These are phyloP conservation scores for Hyphantria cunea DNA, from an alignment of 1,140 invertebrate species.

Conservation along the genomic window DNA sequence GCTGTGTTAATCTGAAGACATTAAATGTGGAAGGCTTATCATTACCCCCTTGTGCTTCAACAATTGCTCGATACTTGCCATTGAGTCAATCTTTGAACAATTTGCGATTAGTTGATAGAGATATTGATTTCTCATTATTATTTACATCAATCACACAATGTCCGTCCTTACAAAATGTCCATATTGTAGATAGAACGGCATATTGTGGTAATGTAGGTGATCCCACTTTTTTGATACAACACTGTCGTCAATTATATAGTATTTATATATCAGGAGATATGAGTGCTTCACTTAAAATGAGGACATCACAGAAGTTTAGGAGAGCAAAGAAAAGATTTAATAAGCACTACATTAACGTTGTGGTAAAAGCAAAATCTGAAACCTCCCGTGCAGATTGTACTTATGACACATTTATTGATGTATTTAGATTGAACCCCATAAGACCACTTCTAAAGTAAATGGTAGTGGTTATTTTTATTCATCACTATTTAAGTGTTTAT, in stretches of 20 bases:
- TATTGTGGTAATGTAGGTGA: constrained; percentile 36
- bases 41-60: constrained; percentile 32
- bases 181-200: constrained; percentile 41
- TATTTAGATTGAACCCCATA: constrained; percentile 54
- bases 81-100: constrained; percentile 51
- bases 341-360: constrained; percentile 41
- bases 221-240: constrained; percentile 22
- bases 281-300: constrained; percentile 21
- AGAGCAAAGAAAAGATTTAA: constrained; percentile 36
- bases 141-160: constrained; percentile 53
- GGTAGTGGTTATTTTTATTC: background rate
- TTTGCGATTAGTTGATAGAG: constrained; percentile 47
- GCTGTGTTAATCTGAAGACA: constrained; percentile 50
- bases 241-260: constrained; percentile 56
- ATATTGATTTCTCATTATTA: constrained; percentile 47
- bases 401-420: constrained; percentile 51
- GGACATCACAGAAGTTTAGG: constrained; percentile 37
- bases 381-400: background rate
- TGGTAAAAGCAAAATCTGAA: constrained; percentile 23
- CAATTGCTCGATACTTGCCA: constrained; percentile 40
- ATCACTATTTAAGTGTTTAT: background rate
- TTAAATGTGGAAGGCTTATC: constrained; percentile 42
- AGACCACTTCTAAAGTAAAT: constrained; percentile 38
- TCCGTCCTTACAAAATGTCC: constrained; percentile 58
- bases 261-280: constrained; percentile 40